phyloP scores from a whole-genome alignment of 2,113 vertebrate species.

The western clawed frog (Xenopus tropicalis) region UCB_Xtro_10.0 CM004448.2:59632001-59632500 shows the following conservation, averaged over 20 bases:
- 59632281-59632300: constrained; percentile 4
- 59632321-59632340: constrained; percentile 2
- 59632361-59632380: not conserved
- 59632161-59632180: constrained; percentile 11
- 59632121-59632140: not conserved
- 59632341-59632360: not conserved
- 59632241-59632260: constrained; percentile 3
- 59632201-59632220: not conserved
- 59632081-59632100: not conserved
- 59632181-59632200: not conserved
- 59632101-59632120: constrained; percentile 1
- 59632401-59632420: not conserved
- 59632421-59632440: not conserved
- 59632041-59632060: not conserved
- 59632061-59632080: not conserved
- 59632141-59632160: constrained; percentile 4
- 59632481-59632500: not conserved
- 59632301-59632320: not conserved
- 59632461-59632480: not conserved
- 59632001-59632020: not conserved
- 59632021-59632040: not conserved
- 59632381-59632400: constrained; percentile 8
- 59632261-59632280: not conserved
- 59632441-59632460: not conserved
- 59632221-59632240: constrained; percentile 4